Evolutionary conservation across 2,888 invertebrate genomes (phyloP), one percentile per base, ranked within the genome.

Genomic region (Ophion obscuratus): DNA sequence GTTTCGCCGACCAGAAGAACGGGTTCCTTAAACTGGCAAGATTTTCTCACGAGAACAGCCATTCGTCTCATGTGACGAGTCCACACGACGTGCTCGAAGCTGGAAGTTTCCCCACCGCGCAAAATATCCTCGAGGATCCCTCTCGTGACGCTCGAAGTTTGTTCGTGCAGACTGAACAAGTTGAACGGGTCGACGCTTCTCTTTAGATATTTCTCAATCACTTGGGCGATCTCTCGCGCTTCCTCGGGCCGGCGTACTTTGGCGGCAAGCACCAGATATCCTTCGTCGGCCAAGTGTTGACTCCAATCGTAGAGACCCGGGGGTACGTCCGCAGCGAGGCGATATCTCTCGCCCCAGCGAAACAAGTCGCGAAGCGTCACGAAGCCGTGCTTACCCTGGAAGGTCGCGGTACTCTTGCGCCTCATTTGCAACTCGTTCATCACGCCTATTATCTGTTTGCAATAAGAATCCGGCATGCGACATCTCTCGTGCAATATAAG

Each of bases 1-100:
- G 99, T 99, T 92, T 99, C 99, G 11, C 99, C 99, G 0, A 99
- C 98, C 64, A 99, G 95, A 68, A 99, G 94, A 0, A 99, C 97
- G 0, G 99, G 99, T 93, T 99, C 99, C 89, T 97, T 96, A 91
- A 98, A 99, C 88, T 97, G 96, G 89, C 98, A 96, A 0, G 99
- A 98, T 94, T 99, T 98, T 0, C 96, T 96, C 1, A 97, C 96
- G 20, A 97, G 93, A 20, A 97, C 96, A 0, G 97, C 97, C 93
- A 97, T 95, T 90, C 97, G 95, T 76, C 98, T 95, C 97, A 99
- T 97, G 91, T 97, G 98, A 88, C 96, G 96, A 0, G 99, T 99
- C 98, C 99, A 99, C 0, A 99, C 99, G 27, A 99, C 96, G 92
- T 98, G 97, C 5, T 95, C 95, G 91, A 97, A 97, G 53, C 95